A percentile compares a stretch with the other conserved stretches of the same genome.
These are phyloP conservation scores for Camptogramma bilineatum DNA, from an alignment of 2,888 invertebrate species.

Conservation along the genomic window DNA sequence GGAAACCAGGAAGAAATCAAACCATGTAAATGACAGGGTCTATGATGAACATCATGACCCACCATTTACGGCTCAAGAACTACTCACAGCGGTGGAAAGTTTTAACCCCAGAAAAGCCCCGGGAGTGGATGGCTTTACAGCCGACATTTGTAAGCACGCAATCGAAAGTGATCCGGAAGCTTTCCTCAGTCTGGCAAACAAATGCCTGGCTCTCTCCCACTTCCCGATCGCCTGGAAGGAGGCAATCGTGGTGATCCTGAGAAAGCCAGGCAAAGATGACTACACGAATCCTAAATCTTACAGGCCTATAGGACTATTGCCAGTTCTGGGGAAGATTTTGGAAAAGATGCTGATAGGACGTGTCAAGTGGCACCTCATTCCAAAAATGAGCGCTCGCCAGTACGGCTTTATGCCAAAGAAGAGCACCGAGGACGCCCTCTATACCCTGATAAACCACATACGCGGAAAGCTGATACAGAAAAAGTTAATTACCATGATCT, in stretches of 20 bases:
- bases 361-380: no score
- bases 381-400: no score
- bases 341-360: no score
- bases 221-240: slow-evolving; percentile 30
- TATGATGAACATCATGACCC: slow-evolving; percentile 28
- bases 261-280: no score
- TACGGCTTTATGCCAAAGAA: no score
- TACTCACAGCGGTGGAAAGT: not conserved
- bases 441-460: not conserved
- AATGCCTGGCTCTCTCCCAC: slow-evolving; percentile 30
- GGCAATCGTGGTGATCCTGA: not conserved
- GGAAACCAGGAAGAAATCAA: not conserved
- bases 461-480: no score
- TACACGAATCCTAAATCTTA: not conserved
- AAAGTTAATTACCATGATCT: no score
- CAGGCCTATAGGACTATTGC: not conserved
- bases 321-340: not conserved
- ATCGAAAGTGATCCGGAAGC: slow-evolving; percentile 29
- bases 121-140: slow-evolving; percentile 7
- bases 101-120: slow-evolving; percentile 43
- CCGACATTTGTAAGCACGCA: slow-evolving; percentile 35
- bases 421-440: no score
- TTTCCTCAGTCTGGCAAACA: slow-evolving; percentile 15
- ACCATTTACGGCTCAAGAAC: slow-evolving; percentile 31
- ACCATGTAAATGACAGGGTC: slow-evolving; percentile 15